These are phyloP conservation scores for Agelas oroides DNA, from an alignment of 37 sponge, comb jelly and placozoan species.

Conservation along the genomic window DNA sequence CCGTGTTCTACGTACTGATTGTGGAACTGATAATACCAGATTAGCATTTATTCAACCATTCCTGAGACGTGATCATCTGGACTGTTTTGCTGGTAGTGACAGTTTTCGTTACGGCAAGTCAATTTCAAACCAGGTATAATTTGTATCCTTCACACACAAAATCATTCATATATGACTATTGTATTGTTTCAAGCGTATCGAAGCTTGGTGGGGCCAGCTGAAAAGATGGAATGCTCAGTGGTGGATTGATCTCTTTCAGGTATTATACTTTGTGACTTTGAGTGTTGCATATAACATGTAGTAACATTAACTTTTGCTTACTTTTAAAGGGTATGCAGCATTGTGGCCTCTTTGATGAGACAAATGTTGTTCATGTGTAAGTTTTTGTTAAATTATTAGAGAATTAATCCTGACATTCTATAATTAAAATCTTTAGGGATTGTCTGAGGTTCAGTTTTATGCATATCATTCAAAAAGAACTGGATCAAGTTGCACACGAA, in stretches of 20 bases:
- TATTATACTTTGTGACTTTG: too few relatives aligned
- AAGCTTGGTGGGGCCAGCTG: conserved; percentile 19
- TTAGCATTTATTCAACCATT: conserved; percentile 26
- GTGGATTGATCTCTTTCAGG: conserved; percentile 22
- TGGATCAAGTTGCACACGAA: neutral
- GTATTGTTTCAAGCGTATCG: neutral
- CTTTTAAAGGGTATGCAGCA: neutral
- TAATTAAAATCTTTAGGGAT: neutral
- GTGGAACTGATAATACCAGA: conserved; percentile 34
- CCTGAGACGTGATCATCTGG: neutral
- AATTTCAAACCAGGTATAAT: conserved; percentile 20
- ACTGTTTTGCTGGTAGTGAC: neutral
- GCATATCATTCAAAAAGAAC: conserved; percentile 11
- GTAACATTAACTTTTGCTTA: too few relatives aligned
- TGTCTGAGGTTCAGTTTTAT: conserved; percentile 7
- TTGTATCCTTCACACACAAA: neutral
- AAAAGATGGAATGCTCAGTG: neutral
- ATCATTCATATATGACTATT: neutral
- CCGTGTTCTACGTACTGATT: conserved; percentile 34
- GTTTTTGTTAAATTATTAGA: neutral
- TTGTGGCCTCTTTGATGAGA: neutral
- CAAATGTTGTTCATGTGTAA: neutral
- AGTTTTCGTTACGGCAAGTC: conserved; percentile 47
- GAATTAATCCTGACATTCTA: neutral
- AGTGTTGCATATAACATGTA: too few relatives aligned